Conservation (phyloP, 2,888 invertebrate genomes). For the Flabesymbios commensalis region DNA sequence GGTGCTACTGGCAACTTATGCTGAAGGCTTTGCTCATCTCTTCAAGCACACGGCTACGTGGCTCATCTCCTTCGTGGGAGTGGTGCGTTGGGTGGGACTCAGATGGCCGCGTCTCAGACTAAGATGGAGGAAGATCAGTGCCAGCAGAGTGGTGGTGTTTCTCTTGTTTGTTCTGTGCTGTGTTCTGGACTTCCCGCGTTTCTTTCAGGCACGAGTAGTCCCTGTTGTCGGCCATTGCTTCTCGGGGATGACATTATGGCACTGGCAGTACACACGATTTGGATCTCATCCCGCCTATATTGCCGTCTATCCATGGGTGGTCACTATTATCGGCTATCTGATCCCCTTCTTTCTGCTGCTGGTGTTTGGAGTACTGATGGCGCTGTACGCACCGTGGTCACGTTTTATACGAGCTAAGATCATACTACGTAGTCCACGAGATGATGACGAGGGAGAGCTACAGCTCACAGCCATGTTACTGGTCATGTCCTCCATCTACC, state of each 20-base stretch:
- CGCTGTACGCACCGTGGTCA: neutral
- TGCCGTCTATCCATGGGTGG: constrained; percentile 19
- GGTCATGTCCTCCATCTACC: constrained; percentile 2
- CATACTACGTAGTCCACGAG: constrained; percentile 4
- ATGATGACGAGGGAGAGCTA: constrained; percentile 9
- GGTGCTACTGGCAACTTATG: constrained; percentile 10
- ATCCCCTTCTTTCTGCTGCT: constrained; percentile 16
- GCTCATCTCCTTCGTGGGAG: constrained; percentile 3
- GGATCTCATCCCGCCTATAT: constrained; percentile 1
- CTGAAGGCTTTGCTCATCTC: constrained; percentile 8
- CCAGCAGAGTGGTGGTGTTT: constrained; percentile 25
- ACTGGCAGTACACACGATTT: constrained; percentile 5
- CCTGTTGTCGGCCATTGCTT: constrained; percentile 22
- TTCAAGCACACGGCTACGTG: constrained; percentile 13
- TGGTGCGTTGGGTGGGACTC: neutral
- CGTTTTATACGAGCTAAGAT: neutral
- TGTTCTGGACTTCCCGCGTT: constrained; percentile 27
- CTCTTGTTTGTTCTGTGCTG: constrained; percentile 7
- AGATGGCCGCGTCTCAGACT: neutral
- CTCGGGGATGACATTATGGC: constrained; percentile 15
- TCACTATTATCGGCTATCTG: constrained; percentile 4
- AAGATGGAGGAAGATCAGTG: constrained; percentile 21
- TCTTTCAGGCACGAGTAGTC: constrained; percentile 22
- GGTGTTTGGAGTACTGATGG: constrained; percentile 7
- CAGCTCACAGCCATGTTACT: constrained; percentile 7